Evolutionary conservation across 2,113 vertebrate species (phyloP).

Genomic region (Corythoichthys haematopterus): DNA sequence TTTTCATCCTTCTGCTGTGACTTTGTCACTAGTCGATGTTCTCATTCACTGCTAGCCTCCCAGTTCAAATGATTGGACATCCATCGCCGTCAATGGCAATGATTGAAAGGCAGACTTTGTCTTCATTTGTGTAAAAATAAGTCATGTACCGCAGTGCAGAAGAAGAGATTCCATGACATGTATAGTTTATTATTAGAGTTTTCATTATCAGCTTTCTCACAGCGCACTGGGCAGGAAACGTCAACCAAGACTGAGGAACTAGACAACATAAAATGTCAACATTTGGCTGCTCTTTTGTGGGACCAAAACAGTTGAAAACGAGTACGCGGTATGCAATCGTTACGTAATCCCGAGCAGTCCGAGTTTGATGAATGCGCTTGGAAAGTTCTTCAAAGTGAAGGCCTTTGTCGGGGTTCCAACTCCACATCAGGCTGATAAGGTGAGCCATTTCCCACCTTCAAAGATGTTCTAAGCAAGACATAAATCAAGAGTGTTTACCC

Average conservation of each 20-base stretch:
- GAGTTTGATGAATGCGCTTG: constrained; percentile 4
- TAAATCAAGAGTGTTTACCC: constrained; percentile 24
- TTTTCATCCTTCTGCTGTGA: too few species aligned
- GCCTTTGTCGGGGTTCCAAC: constrained; percentile 13
- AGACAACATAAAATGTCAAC: neutral
- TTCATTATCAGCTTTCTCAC: constrained; percentile 33
- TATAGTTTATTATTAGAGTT: constrained; percentile 21
- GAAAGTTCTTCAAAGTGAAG: constrained; percentile 29
- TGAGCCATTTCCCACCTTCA: constrained; percentile 26
- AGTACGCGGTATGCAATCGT: neutral
- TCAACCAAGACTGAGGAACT: neutral
- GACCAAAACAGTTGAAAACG: too few species aligned
- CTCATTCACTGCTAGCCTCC: too few species aligned
- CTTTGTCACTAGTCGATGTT: too few species aligned
- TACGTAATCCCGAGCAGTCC: neutral
- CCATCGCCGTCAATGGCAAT: too few species aligned
- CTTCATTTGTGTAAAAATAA: too few species aligned
- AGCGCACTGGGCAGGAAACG: constrained; percentile 21
- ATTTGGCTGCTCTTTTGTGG: neutral
- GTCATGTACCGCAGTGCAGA: neutral
- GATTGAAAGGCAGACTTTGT: too few species aligned
- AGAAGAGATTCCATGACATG: neutral
- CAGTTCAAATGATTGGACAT: too few species aligned
- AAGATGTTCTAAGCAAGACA: constrained; percentile 25
- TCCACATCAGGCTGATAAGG: constrained; percentile 13